Evolutionary conservation across 2,888 invertebrate species (phyloP), one percentile per base, ranked within the genome.

Genomic region (Hyppa rectilinea): DNA sequence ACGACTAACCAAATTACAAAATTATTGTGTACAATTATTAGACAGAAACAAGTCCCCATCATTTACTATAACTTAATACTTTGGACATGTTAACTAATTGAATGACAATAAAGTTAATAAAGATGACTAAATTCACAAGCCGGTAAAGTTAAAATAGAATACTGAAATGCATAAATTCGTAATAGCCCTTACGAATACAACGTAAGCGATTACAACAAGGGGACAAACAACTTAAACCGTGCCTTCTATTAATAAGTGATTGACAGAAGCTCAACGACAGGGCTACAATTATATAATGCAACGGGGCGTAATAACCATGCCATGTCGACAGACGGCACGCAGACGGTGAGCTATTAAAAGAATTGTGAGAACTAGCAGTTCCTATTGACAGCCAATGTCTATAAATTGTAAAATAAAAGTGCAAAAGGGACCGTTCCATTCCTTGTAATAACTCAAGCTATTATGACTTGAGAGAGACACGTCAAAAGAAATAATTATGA

Each of bases 121-220:
- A n/a, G 9, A 36, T 20, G 10, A 40, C 56, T 31, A 2, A 38
- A 20, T 9, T 31, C n/a, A 23, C 14, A 31, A 36, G n/a, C n/a
- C 26, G 12, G 12, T 47, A 20, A 12, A 40, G 40, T 12, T 50
- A 5, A 70, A 59, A 62, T 14, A 26, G 56, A 53, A 47, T 59
- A 52, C 26, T 52, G 52, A 61, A 69, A 40, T 43, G 6, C 38
- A 47, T 69, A 40, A 52, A 76, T 47, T n/a, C 40, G 17, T 70
- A 69, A 70, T 52, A 20, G 17, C 53, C 53, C 43, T 40, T 36
- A 23, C n/a, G 14, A 59, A 45, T 50, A 12, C n/a, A n/a, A n/a
- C n/a, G 60, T 34, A 52, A 45, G 9, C 10, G 20, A 53, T 47
- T 31, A 31, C 31, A 43, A 49, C 40, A 17, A n/a, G 9, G 43